Base-by-base conservation (phyloP, 2,888 invertebrate species). In the Drosophila siamana region DNA sequence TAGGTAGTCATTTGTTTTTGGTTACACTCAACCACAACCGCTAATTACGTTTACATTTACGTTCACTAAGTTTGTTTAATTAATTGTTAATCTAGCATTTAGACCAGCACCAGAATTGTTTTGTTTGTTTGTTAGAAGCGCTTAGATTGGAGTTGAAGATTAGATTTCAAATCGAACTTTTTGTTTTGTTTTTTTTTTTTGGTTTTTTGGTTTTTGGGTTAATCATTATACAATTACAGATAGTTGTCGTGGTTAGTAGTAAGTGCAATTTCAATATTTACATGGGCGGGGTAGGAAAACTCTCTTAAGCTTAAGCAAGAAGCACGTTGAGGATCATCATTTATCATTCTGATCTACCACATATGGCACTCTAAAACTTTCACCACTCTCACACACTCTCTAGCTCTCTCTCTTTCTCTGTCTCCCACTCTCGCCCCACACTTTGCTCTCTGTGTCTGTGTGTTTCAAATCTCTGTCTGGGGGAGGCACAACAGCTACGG, bases 41-140 rank as follows among this genome's bases (percentile, higher is more conserved):
- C 80, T 85, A 82, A 68, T 69, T 74, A 54, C 62, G 46, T 33
- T 33, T n/a, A 33, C 30, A 30, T 9, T 30, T 11, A 30, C 9
- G 30, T 16, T 70, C 84, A 63, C 38, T 64, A 54, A 33, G 30
- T 78, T 73, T 69, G 43, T 11, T 51, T 47, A 51, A 13, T 38
- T 64, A 56, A 52, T 68, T 63, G 55, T 64, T 54, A 74, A 30
- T 67, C 63, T 79, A 80, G 80, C 64, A 46, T 72, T 33, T 72
- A 65, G 51, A 80, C 84, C 83, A 83, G 86, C 86, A 83, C 83
- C 83, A 74, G 68, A 55, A 64, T 56, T 74, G 69, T 48, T n/a
- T n/a, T n/a, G n/a, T n/a, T n/a, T 67, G 47, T 67, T 62, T 69
- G 75, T 82, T 86, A 82, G 86, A 82, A 86, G 86, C 83, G 75